phyloP scores from a whole-genome alignment of 2,113 vertebrate genomes.

The Mirounga angustirostris region DNA sequence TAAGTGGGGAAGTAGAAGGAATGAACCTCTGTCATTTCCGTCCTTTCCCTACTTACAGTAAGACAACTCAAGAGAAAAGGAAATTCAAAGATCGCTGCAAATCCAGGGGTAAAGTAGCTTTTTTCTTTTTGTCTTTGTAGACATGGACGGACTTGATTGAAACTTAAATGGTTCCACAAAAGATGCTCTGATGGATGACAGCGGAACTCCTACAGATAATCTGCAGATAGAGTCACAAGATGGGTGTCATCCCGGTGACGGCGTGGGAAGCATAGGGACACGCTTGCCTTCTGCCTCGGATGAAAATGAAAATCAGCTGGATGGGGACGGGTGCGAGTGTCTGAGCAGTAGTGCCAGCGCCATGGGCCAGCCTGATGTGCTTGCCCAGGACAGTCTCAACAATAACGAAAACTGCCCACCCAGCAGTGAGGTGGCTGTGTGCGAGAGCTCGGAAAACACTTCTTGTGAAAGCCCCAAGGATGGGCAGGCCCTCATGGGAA shows the following conservation, averaged over 20 bases:
- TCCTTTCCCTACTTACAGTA: neutral
- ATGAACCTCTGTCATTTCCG: neutral
- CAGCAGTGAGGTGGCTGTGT: conserved; percentile 74
- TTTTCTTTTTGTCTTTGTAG: conserved; percentile 82
- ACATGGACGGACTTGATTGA: conserved; percentile 81
- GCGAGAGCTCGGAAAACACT: conserved; percentile 64
- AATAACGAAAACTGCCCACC: conserved; percentile 87
- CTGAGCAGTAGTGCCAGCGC: conserved; percentile 72
- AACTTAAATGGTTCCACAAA: conserved; percentile 80
- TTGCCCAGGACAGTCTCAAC: conserved; percentile 90
- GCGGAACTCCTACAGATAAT: conserved; percentile 80
- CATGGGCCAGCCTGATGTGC: conserved; percentile 82
- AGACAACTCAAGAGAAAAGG: neutral
- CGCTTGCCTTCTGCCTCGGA: conserved; percentile 86
- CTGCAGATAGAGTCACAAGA: conserved; percentile 85
- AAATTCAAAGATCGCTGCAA: neutral
- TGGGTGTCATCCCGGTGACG: conserved; percentile 69
- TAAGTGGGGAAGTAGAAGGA: neutral
- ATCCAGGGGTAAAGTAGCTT: conserved; percentile 14
- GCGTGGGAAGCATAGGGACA: conserved; percentile 73
- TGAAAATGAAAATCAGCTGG: conserved; percentile 90
- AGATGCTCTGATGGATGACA: conserved; percentile 90
- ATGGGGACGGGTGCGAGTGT: conserved; percentile 61
- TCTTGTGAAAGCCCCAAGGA: conserved; percentile 72
- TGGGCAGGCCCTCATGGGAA: conserved; percentile 72